Base-by-base conservation (phyloP, 2,797 vertebrate species). In the Pangasius larnaudii region DNA sequence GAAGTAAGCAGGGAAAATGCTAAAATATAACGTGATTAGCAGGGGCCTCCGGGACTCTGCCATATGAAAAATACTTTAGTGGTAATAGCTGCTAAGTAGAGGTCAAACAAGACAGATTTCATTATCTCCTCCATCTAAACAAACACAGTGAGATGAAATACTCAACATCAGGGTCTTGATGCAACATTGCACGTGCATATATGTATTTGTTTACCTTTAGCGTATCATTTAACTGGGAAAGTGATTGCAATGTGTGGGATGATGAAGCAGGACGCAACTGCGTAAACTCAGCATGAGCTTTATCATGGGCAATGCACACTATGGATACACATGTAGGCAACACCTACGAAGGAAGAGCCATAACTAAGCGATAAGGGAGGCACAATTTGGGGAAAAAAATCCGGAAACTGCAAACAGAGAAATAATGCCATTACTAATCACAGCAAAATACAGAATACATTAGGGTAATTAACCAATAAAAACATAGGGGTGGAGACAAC, bases 31-130 rank as follows among this genome's bases (percentile, higher is more conserved):
- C 14, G 0, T 30, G 42, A 51, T 83, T 67, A 83, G 81, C 42
- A 59, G 11, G 33, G 58, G 33, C 79, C 13, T 42, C 22, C 13
- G 39, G 19, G 30, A 80, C 5, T 80, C 74, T 14, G 58, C 5
- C 24, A 16, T 51, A 49, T 49, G 9, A 53, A 69, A 67, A 84
- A 84, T 53, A 53, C n/a, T 46, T 53, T 53, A 69, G 82, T 69
- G 46, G 46, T 36, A 67, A 84, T 71, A 22, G 46, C 27, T 84
- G 81, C 39, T 51, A 24, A 67, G 46, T 53, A 69, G 63, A 77
- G 42, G 33, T 86, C 82, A 84, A 69, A 69, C 65, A 84, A 53
- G 63, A 71, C 82, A 69, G 16, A 3, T 46, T 59, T 33, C 86
- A 42, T 74, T 71, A 30, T 79, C 71, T 61, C 2, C 24, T 84